Evolutionary conservation across 1,140 invertebrate genomes (phyloP).

Genomic region (Ostrea edulis): DNA sequence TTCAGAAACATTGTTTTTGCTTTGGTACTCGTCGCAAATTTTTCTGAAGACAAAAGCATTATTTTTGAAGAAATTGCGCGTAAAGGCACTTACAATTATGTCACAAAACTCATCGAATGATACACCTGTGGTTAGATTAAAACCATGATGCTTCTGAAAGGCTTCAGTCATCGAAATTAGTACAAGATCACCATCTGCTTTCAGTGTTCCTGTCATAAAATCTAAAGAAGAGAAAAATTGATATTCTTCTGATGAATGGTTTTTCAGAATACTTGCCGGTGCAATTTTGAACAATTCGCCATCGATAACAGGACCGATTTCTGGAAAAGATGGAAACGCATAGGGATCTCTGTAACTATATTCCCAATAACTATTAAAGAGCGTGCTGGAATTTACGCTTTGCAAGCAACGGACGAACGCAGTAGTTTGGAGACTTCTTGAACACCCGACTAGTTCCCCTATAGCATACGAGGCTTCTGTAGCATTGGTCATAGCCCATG

Average conservation of each 20-base stretch:
- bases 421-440: neutral
- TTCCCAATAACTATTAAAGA: neutral
- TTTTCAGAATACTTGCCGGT: neutral
- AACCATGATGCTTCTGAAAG: neutral
- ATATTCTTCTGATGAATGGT: conserved; percentile 10
- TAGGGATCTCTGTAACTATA: neutral
- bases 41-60: neutral
- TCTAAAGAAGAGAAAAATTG: conserved; percentile 7
- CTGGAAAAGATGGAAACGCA: neutral
- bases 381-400: neutral
- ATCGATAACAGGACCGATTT: neutral
- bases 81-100: neutral
- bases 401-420: neutral
- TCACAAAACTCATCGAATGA: conserved; percentile 1
- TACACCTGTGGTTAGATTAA: conserved; percentile 7
- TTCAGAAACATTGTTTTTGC: neutral
- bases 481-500: neutral
- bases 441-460: neutral
- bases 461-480: neutral
- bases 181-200: neutral
- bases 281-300: conserved; percentile 11
- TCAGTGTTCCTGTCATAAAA: conserved; percentile 11
- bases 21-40: neutral
- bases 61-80: neutral
- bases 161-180: neutral